Conservation (phyloP, 2,888 invertebrate species). For the Hyppa rectilinea region DNA sequence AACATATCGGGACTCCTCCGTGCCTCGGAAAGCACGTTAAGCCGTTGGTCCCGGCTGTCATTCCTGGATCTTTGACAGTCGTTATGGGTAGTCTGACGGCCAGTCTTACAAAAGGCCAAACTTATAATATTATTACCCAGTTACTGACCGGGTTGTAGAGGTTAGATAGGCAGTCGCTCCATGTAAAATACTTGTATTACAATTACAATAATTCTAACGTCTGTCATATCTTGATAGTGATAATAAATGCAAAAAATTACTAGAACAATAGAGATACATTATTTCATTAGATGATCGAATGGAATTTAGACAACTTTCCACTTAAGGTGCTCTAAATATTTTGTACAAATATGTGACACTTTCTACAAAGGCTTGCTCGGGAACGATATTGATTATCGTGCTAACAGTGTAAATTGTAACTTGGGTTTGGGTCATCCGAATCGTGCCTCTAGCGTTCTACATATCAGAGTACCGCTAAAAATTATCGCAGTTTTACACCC, state of each 20-base stretch:
- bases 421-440: constrained; percentile 77
- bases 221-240: too few species aligned
- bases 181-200: too few species aligned
- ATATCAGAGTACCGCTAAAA: constrained; percentile 87
- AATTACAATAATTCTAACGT: too few species aligned
- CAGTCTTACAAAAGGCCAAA: too few species aligned
- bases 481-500: constrained; percentile 86
- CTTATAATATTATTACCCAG: too few species aligned
- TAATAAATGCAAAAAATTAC: constrained; percentile 1
- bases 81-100: too few species aligned
- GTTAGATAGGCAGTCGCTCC: too few species aligned
- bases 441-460: constrained; percentile 85
- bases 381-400: constrained; percentile 80
- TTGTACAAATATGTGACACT: constrained; percentile 88
- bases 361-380: constrained; percentile 77
- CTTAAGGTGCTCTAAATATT: constrained; percentile 72
- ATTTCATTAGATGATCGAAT: constrained; percentile 40
- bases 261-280: constrained; percentile 3
- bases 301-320: constrained; percentile 67
- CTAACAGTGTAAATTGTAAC: constrained; percentile 88
- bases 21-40: too few species aligned
- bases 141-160: too few species aligned
- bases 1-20: too few species aligned
- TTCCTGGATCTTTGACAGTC: too few species aligned
- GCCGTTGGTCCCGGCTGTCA: too few species aligned